phyloP scores from a whole-genome alignment of 2,888 invertebrate species.

The Athalia cordata region DNA sequence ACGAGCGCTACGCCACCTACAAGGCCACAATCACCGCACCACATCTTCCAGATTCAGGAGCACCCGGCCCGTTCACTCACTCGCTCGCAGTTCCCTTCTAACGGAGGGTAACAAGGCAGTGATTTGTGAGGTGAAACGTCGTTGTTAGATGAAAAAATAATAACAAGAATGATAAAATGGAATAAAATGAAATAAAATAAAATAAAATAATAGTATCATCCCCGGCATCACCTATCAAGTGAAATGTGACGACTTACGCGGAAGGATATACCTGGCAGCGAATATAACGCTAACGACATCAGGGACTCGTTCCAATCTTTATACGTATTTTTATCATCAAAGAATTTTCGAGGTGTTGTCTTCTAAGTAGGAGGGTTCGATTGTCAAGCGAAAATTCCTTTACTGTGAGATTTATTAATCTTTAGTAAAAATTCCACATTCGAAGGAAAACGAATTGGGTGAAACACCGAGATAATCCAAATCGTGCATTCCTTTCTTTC shows the following conservation, averaged over 20 bases:
- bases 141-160: slow-evolving; percentile 25
- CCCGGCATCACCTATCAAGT: slow-evolving; percentile 4
- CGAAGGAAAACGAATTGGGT: no score
- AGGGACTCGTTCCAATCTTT: neutral
- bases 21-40: slow-evolving; percentile 24
- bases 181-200: no score
- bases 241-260: neutral
- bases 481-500: neutral
- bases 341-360: neutral
- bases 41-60: slow-evolving; percentile 12
- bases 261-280: neutral
- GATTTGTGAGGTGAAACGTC: slow-evolving; percentile 37
- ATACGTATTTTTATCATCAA: neutral
- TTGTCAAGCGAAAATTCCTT: neutral
- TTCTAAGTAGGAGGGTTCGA: neutral
- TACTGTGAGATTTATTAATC: no score
- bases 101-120: slow-evolving; percentile 24
- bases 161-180: no score
- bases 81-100: neutral
- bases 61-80: neutral
- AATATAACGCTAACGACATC: slow-evolving; percentile 10
- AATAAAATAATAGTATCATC: neutral
- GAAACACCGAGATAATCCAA: no score
- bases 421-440: no score
- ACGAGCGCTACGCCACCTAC: neutral